A percentile compares a stretch with the other conserved stretches of the same genome.
phyloP scores from a whole-genome alignment of 2,797 vertebrate genomes.

The Tinamus major region DNA sequence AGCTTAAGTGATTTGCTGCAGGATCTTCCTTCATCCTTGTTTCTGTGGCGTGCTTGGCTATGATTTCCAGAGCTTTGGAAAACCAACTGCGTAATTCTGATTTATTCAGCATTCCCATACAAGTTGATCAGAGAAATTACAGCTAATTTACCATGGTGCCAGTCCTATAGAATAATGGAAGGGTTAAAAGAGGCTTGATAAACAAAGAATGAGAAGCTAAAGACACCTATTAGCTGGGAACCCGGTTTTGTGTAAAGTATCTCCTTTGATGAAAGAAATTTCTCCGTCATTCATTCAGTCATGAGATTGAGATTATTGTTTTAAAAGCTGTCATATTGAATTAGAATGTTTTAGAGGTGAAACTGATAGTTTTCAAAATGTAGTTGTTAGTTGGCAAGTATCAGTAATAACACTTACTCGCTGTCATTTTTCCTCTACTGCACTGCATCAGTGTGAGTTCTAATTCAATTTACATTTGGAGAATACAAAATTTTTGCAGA shows the following conservation, averaged over 20 bases:
- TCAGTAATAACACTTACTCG: background rate
- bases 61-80: background rate
- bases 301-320: background rate
- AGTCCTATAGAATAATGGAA: background rate
- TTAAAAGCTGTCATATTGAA: background rate
- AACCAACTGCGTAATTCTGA: background rate
- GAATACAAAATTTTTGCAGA: background rate
- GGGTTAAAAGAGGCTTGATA: background rate
- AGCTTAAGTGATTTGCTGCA: background rate
- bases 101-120: background rate
- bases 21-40: slow-evolving; percentile 9
- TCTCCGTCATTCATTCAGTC: fast-evolving
- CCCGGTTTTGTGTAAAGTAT: background rate
- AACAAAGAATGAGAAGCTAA: background rate
- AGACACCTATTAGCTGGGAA: background rate
- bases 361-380: background rate
- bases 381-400: background rate
- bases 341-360: background rate
- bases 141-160: background rate
- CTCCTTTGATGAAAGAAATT: background rate
- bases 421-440: background rate
- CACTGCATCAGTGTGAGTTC: background rate
- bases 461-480: background rate
- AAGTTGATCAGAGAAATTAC: background rate
- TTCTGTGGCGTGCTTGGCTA: background rate